Evolutionary conservation across 2,888 invertebrate genomes (phyloP).

Genomic region (Galerucella nymphaeae): DNA sequence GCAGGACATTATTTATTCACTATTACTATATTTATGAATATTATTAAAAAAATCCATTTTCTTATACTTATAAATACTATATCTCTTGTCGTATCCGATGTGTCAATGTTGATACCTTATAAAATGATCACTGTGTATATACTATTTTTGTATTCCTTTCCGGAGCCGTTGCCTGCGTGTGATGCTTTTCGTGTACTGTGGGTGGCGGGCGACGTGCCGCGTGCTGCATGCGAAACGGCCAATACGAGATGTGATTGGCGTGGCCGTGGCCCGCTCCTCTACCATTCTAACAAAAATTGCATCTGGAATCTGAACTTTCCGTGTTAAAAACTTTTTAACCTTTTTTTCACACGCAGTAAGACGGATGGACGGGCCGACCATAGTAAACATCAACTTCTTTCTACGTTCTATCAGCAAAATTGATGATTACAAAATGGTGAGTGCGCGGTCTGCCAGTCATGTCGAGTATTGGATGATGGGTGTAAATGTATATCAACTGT

Average conservation of each 20-base stretch:
- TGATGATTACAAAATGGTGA: slow-evolving; percentile 99
- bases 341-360: slow-evolving; percentile 70
- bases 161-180: slow-evolving; percentile 43
- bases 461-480: slow-evolving; percentile 62
- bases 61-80: not conserved
- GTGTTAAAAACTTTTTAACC: slow-evolving; percentile 57
- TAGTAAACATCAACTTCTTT: slow-evolving; percentile 94
- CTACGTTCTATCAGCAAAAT: slow-evolving; percentile 98
- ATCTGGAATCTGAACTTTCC: slow-evolving; percentile 3
- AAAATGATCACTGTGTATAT: not conserved
- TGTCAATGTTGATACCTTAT: not conserved
- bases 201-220: slow-evolving; percentile 51
- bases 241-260: slow-evolving; percentile 64
- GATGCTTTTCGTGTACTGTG: slow-evolving; percentile 39
- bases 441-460: slow-evolving; percentile 69
- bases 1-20: too few species aligned
- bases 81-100: not conserved
- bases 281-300: slow-evolving; percentile 25
- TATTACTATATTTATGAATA: too few species aligned
- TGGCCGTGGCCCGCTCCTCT: slow-evolving; percentile 59
- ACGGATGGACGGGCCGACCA: slow-evolving; percentile 83
- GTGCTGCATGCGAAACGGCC: slow-evolving; percentile 60
- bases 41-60: not conserved
- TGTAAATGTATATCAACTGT: slow-evolving; percentile 48
- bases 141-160: slow-evolving; percentile 14